Percentiles rank a stretch among this genome's conserved stretches.
These are phyloP conservation scores for Lytechinus variegatus DNA, from an alignment of 35 echinoderm and acorn worm species.

Conservation along the genomic window DNA sequence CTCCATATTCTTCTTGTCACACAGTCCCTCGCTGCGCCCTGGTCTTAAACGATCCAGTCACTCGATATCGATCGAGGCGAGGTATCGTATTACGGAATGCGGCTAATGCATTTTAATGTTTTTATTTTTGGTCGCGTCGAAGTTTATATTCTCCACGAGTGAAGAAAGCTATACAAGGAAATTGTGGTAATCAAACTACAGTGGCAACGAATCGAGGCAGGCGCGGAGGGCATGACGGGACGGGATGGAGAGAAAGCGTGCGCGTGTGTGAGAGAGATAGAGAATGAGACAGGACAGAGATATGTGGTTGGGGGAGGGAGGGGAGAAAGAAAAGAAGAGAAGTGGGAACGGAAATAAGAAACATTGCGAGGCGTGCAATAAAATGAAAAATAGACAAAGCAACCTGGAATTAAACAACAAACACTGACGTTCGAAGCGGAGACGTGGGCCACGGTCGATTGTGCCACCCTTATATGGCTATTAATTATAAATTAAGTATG, in stretches of 20 bases:
- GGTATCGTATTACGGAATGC: not conserved
- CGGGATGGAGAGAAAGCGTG: not conserved
- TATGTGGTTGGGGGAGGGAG: too few species aligned
- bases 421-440: too few species aligned
- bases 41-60: not conserved
- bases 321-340: not conserved
- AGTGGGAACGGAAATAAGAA: too few species aligned
- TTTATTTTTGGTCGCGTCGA: not conserved
- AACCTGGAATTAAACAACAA: too few species aligned
- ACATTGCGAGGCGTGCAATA: too few species aligned
- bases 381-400: too few species aligned
- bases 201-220: not conserved
- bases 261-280: not conserved
- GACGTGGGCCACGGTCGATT: too few species aligned
- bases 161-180: not conserved
- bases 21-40: not conserved
- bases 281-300: not conserved
- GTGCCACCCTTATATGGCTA: too few species aligned
- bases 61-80: not conserved
- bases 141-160: not conserved
- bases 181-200: not conserved
- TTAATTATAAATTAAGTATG: too few species aligned
- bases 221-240: not conserved
- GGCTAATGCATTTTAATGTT: conserved; percentile 19
- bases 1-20: not conserved